Base-by-base conservation (phyloP, 2,797 vertebrate genomes). In the Chiroxiphia lanceolata region DNA sequence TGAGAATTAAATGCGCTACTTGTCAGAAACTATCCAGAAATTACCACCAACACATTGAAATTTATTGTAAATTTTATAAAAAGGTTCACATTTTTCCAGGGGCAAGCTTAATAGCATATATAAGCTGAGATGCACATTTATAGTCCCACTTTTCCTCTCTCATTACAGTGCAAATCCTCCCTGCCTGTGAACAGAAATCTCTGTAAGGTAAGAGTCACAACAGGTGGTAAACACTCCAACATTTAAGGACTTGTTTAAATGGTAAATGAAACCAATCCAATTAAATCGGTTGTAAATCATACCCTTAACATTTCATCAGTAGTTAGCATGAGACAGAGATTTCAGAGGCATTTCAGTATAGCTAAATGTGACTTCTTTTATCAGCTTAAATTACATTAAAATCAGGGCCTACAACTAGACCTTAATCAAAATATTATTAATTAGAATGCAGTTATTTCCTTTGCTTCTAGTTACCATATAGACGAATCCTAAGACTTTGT, bases 251-350 rank as follows among this genome's bases (percentile, higher is more conserved):
- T 94, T 96, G 80, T 96, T 96, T 94, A 96, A 83, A 92, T 77
- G 91, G 95, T 87, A 96, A 95, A 96, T 95, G 89, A 91, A 94
- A 97, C 83, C 91, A 95, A 95, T 88, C 77, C 80, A 97, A 93
- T 96, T 96, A 95, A 93, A 93, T 94, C 83, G 74, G 83, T 34
- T 90, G 85, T 94, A 97, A 96, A 96, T 97, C 91, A 96, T 78
- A 95, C 75, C 78, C 94, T 94, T 87, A 95, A 71, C 83, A 87
- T 95, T 96, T 96, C 90, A 84, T 90, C 82, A 75, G 83, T 42
- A 92, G 81, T 87, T 94, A 94, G 60, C n/a, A 36, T 17, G 38
- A 96, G 88, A 90, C 34, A 50, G 64, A 88, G 70, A 96, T 89
- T 95, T 95, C 71, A 54, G 83, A 92, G 64, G 64, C 83, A 68